Base-by-base conservation (phyloP, 1,140 invertebrate genomes). In the Cotesia chilonis region DNA sequence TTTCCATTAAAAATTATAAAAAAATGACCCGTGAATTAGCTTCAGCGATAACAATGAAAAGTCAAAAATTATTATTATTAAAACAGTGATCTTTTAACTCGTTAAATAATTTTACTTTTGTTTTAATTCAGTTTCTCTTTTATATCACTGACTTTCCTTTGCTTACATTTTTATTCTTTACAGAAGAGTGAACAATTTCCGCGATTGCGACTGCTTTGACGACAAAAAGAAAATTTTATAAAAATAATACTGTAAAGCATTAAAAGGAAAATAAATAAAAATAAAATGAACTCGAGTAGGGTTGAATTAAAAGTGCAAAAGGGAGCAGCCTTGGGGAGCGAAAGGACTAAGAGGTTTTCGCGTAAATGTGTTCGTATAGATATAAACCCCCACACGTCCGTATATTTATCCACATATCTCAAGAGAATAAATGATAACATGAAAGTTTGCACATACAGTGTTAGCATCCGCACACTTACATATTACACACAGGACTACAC, bases 281-380 rank as follows among this genome's bases (percentile, higher is more conserved):
- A 59, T 7, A 7, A 20, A 59, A 20, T 28, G 20, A 20, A 17
- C 7, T 20, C 57, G 57, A 47, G 17, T 36, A 7, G 20, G 20
- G 57, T 59, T 59, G 57, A 59, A 47, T 47, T 47, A 47, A 47
- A 47, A 47, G 41, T 47, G 41, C 41, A 47, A 47, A 47, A 47
- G 41, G 41, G 41, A 47, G 41, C 41, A 47, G 41, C 41, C 41
- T 47, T 10, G 5, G 57, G 57, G 57, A 20, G 57, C 20, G 57
- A 59, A 59, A 59, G 57, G 57, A 59, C 57, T 59, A 59, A 59
- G 57, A 59, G 57, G 57, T 59, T 59, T 59, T 20, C 28, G 17
- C 28, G 6, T 59, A 20, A 20, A 17, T 59, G 57, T 59, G 57
- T 59, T 47, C 41, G 41, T 47, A 47, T 7, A 47, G 6, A 41